Evolutionary conservation across 2,113 vertebrate species (phyloP).

Genomic region (Melanerpes formicivorus): DNA sequence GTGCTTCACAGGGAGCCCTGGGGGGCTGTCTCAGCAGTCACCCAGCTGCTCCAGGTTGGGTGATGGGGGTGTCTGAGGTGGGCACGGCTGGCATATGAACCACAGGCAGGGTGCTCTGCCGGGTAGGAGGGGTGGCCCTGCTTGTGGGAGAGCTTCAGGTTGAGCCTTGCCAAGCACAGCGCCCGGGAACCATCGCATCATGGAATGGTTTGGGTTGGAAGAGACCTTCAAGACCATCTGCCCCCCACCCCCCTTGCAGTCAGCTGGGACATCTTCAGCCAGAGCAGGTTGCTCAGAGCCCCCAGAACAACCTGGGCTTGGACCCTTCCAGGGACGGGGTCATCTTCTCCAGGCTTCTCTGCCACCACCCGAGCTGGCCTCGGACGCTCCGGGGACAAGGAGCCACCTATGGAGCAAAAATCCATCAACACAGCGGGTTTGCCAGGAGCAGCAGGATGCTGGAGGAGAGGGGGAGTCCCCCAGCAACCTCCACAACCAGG

Average conservation of each 20-base stretch:
- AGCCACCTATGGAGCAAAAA: fast-evolving
- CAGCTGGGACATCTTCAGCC: background rate
- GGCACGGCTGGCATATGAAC: fast-evolving
- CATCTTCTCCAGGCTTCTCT: no score
- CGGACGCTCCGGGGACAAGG: background rate
- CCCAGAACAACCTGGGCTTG: background rate
- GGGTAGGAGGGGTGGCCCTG: background rate
- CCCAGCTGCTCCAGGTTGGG: background rate
- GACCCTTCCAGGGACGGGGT: background rate
- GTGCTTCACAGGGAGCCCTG: fast-evolving
- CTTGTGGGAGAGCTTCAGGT: background rate
- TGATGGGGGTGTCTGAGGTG: background rate
- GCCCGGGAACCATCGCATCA: background rate
- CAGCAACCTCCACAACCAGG: fast-evolving
- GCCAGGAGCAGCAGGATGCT: fast-evolving
- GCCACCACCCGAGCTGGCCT: background rate
- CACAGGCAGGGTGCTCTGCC: background rate
- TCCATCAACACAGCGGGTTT: fast-evolving
- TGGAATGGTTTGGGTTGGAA: background rate
- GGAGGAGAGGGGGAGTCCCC: no score
- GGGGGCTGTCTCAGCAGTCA: fast-evolving
- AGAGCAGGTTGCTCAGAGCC: background rate
- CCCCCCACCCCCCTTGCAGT: background rate
- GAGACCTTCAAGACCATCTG: background rate
- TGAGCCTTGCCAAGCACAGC: background rate